Percentiles rank a stretch among this genome's conserved stretches.
Conservation (phyloP, 2,888 invertebrate species). For the Erannis defoliaria region DNA sequence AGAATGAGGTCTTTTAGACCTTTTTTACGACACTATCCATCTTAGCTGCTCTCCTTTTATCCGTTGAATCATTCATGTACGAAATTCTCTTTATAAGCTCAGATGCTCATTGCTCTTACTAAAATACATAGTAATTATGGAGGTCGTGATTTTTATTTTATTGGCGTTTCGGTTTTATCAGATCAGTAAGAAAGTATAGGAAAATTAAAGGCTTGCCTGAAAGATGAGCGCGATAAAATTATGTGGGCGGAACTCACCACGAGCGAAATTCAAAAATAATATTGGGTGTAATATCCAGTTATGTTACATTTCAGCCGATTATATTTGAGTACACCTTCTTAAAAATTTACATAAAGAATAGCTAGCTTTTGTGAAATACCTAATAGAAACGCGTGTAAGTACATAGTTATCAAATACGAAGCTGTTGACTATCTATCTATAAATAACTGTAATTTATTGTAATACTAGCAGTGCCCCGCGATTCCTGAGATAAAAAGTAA, state of each 20-base stretch:
- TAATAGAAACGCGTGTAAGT: background rate
- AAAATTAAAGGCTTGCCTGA: conserved; percentile 34
- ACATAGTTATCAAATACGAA: no score
- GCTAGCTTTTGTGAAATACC: background rate
- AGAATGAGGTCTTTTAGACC: conserved; percentile 33
- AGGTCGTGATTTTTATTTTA: conserved; percentile 28
- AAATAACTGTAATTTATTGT: no score
- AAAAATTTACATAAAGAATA: background rate
- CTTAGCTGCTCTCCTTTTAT: conserved; percentile 32
- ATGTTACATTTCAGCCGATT: conserved; percentile 17
- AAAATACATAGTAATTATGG: conserved; percentile 31
- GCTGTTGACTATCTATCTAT: no score
- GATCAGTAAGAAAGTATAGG: conserved; percentile 30
- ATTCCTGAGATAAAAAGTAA: no score
- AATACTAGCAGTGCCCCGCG: no score
- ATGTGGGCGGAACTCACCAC: conserved; percentile 32
- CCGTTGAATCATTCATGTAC: conserved; percentile 31
- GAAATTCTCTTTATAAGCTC: conserved; percentile 24
- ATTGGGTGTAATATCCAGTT: conserved; percentile 5
- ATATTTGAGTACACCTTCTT: conserved; percentile 4
- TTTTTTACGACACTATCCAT: conserved; percentile 31
- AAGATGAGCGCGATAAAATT: conserved; percentile 34
- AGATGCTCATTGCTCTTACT: conserved; percentile 10
- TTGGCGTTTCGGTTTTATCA: conserved; percentile 32
- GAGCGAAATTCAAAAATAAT: conserved; percentile 31